Evolutionary conservation across 1,140 invertebrate species (phyloP), one percentile per base, ranked within the genome.

Genomic region (Aphidius gifuensis): DNA sequence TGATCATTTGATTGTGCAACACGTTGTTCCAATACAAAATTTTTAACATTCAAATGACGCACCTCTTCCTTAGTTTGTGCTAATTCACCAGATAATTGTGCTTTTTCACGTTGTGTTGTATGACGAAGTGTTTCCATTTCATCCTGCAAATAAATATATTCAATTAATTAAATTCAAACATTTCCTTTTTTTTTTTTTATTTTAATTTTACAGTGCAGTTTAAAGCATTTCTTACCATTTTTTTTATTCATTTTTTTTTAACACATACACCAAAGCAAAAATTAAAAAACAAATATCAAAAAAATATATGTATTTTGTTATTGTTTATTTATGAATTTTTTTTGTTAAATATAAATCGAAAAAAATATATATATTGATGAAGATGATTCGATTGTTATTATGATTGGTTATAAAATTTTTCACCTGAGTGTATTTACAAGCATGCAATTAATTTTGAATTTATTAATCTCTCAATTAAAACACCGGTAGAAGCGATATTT

Each of bases 61-160:
- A 84, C 82, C 61, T 86, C 84, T 66, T 87, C 88, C 62, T 88
- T 85, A 0, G 83, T 85, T 68, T 83, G 84, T 6, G 86, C 83
- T 62, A 88, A 69, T 63, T 86, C 82, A 9, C 81, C 82, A 0
- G 83, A 83, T 23, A 89, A 69, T 56, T 84, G 80, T 39, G 82
- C 80, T 44, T 84, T 82, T 73, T 88, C 87, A 11, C 85, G 79
- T 11, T 87, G 82, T 57, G 85, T 87, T 6, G 84, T 83, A 44
- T 89, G 87, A 1, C 88, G 80, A 3, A 87, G 70, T 11, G 83
- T 83, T 67, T 90, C 88, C 72, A 90, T 80, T 69, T 90, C 87
- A 69, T 90, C 88, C 88, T 87, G 75, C 72, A 76, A 80, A 53
- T 16, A 61, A 66, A 66, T 44, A 23, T 57, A 9, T 62, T 49